Evolutionary conservation across 92 coral and sea anemone species (phyloP).

Genomic region (Plumapathes pennacea): DNA sequence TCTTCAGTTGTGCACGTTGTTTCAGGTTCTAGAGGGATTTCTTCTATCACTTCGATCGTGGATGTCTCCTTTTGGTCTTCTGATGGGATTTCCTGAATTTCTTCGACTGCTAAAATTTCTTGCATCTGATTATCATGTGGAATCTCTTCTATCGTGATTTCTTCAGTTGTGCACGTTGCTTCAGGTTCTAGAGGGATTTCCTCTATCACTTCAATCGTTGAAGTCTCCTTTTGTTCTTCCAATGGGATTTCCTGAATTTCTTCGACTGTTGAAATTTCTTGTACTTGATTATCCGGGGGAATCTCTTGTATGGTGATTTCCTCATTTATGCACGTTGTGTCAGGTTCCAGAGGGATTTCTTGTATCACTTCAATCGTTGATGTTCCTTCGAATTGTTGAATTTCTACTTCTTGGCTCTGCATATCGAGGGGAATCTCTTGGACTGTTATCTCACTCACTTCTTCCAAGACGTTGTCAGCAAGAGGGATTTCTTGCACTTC

Average conservation of each 20-base stretch:
- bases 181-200: no score
- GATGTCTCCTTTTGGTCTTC: constrained; percentile 9
- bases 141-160: constrained; percentile 16
- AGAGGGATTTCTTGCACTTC: no score
- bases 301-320: constrained; percentile 21
- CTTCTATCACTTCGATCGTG: not conserved
- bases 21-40: no score
- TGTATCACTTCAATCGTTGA: constrained; percentile 1
- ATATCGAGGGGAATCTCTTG: constrained; percentile 27
- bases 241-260: constrained; percentile 9
- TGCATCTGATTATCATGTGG: not conserved
- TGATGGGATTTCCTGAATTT: constrained; percentile 5
- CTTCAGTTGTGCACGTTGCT: no score
- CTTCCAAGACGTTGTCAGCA: no score
- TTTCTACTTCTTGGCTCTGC: not conserved
- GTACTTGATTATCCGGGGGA: not conserved
- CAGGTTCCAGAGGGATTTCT: no score
- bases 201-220: constrained; percentile 1
- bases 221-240: constrained; percentile 6
- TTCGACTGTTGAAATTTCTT: no score
- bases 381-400: constrained; percentile 2
- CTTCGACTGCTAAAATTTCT: no score
- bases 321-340: no score
- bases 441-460: not conserved
- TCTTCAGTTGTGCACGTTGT: no score